A percentile compares a stretch with the other conserved stretches of the same genome.
phyloP scores from a whole-genome alignment of 2,797 vertebrate genomes.

The Orestias chungarensis region DNA sequence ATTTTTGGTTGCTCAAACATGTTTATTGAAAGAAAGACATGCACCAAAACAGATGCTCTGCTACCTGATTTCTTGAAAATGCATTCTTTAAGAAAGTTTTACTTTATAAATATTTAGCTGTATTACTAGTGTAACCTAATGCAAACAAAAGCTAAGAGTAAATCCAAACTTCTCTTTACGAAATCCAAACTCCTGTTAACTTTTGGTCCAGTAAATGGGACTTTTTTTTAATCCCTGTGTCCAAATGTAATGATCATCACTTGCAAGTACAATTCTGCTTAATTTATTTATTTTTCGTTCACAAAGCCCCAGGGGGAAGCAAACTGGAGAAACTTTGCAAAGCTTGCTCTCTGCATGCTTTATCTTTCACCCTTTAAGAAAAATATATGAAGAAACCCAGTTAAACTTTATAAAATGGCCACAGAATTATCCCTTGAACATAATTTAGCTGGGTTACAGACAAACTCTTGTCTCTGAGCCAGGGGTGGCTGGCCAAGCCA shows the following conservation, averaged over 20 bases:
- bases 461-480: slow-evolving; percentile 68
- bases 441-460: slow-evolving; percentile 67
- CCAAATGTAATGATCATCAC: slow-evolving; percentile 17
- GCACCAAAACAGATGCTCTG: neutral
- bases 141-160: neutral
- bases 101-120: neutral
- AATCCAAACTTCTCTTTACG: neutral
- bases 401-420: slow-evolving; percentile 58
- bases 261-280: slow-evolving; percentile 20
- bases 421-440: slow-evolving; percentile 59
- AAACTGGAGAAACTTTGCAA: slow-evolving; percentile 33
- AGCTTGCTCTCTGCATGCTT: slow-evolving; percentile 33
- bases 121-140: neutral
- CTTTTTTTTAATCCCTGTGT: slow-evolving; percentile 1
- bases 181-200: neutral
- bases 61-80: neutral
- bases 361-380: slow-evolving; percentile 30
- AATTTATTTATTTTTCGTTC: slow-evolving; percentile 12
- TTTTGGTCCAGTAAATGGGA: neutral
- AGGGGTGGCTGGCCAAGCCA: slow-evolving; percentile 68
- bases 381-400: slow-evolving; percentile 39
- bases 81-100: neutral
- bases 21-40: slow-evolving; percentile 5
- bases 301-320: slow-evolving; percentile 13
- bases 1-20: neutral